Base-by-base conservation (phyloP, 2,113 vertebrate species). In the Cranoglanis bouderius region DNA sequence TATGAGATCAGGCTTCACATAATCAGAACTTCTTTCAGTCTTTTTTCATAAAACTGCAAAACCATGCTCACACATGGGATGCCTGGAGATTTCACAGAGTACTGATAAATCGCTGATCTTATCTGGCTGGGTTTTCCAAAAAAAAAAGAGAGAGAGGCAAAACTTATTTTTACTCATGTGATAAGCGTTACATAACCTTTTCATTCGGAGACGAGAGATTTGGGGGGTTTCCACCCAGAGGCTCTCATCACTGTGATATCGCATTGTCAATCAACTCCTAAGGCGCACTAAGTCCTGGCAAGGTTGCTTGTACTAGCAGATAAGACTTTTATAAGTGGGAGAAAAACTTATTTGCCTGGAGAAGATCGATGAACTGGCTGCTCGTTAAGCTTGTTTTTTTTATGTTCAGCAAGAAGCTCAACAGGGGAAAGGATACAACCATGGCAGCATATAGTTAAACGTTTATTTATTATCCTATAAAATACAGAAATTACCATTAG, bases 391-490 rank as follows among this genome's bases (percentile, higher is more conserved):
- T 51, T 13, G 46, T 74, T 85, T 13, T 13, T 80, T 87, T 89
- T 90, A 81, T 89, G 81, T 72, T 89, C 32, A 32, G 32, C 63
- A 19, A 78, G 87, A 87, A 40, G 35, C 57, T 29, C 72, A 85
- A 85, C 88, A 57, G 38, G 82, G 67, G 74, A 84, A 55, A 87
- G 86, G 63, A 49, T 21, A 8, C 32, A n/a, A 35, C 8, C 38
- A 67, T 53, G 84, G 32, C 46, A 40, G 59, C 85, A 77, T 81
- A 85, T 38, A 57, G 49, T 59, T 13, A 82, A 87, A 88, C 85
- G 40, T 53, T 83, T 86, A 92, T 90, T 91, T 77, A 91, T 91
- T 90, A 87, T 77, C 88, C 87, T 59, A 43, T 84, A 61, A 91
- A 90, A 88, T 85, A 81, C 46, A 51, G 49, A 81, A 86, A 65